Evolutionary conservation across 2,888 invertebrate genomes (phyloP).

Genomic region (Serrognathus titanus): DNA sequence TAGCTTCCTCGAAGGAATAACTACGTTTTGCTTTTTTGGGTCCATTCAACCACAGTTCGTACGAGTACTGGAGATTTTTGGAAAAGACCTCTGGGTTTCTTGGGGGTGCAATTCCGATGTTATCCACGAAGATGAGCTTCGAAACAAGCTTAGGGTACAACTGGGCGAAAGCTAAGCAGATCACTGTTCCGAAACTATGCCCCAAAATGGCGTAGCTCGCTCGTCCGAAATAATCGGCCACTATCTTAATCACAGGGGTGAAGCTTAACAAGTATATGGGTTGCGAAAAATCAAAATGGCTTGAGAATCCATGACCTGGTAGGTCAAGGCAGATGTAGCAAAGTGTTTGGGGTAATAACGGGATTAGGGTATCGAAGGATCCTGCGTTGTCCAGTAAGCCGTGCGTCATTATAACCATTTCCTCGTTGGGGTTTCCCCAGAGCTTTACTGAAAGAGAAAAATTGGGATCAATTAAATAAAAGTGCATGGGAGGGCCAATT

Average conservation of each 20-base stretch:
- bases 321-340: constrained; percentile 54
- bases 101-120: neutral
- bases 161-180: constrained; percentile 35
- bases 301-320: constrained; percentile 61
- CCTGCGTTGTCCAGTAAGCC: constrained; percentile 60
- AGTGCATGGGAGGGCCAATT: too few relatives aligned
- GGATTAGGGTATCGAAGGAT: constrained; percentile 56
- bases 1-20: constrained; percentile 8
- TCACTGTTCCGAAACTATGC: constrained; percentile 51
- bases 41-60: constrained; percentile 5
- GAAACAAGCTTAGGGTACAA: constrained; percentile 17
- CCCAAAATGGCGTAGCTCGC: constrained; percentile 17
- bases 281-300: constrained; percentile 47
- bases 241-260: constrained; percentile 12
- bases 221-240: constrained; percentile 15
- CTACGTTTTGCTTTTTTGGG: neutral
- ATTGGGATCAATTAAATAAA: neutral
- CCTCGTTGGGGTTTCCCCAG: constrained; percentile 57
- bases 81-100: constrained; percentile 1
- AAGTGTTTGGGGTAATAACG: constrained; percentile 50
- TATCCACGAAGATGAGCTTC: neutral
- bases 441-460: constrained; percentile 50
- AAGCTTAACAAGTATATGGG: constrained; percentile 11
- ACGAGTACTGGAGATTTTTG: neutral
- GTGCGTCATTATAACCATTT: constrained; percentile 58